phyloP scores from a whole-genome alignment of 2,113 vertebrate genomes.

The Chloebia gouldiae region DNA sequence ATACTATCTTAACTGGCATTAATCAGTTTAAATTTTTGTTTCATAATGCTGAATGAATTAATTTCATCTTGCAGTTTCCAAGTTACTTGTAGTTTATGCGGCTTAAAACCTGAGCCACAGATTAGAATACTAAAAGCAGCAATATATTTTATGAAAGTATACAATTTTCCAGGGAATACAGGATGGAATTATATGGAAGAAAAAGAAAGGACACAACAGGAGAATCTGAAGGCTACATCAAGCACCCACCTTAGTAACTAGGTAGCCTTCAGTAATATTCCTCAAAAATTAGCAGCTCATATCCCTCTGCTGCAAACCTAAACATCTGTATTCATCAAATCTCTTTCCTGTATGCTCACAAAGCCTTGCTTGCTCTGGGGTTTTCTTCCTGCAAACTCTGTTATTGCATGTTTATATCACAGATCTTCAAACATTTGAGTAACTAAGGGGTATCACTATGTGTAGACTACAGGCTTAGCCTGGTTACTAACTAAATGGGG shows the following conservation, averaged over 20 bases:
- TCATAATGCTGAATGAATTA: neutral
- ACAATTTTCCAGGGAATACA: neutral
- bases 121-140: neutral
- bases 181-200: neutral
- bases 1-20: neutral
- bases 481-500: neutral
- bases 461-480: neutral
- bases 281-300: neutral
- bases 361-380: neutral
- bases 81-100: neutral
- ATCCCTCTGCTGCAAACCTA: neutral
- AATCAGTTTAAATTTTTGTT: neutral
- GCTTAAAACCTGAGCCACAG: neutral
- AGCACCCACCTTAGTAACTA: neutral
- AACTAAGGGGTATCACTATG: neutral
- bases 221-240: neutral
- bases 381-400: neutral
- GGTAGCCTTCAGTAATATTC: neutral
- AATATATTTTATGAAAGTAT: neutral
- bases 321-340: neutral
- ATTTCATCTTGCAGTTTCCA: neutral
- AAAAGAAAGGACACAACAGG: neutral
- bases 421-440: neutral
- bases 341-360: neutral
- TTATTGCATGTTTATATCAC: neutral